phyloP scores from a whole-genome alignment of 2,797 vertebrate species.

The Cheirogaleus major region DNA sequence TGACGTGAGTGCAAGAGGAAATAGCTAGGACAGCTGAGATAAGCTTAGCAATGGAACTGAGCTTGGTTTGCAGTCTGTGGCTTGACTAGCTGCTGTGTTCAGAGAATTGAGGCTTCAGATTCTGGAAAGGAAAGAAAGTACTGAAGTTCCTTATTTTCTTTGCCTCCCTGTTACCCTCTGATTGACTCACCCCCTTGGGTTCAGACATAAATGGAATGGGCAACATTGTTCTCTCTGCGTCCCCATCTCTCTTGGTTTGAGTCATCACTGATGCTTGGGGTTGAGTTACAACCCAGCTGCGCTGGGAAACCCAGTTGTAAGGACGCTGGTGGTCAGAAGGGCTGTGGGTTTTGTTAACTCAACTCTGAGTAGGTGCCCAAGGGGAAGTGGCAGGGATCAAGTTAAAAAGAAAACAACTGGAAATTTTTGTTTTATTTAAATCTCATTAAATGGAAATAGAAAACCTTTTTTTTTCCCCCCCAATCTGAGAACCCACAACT shows the following conservation, averaged over 20 bases:
- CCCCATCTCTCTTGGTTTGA: neutral
- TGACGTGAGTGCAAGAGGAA: neutral
- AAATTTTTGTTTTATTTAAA: slow-evolving; percentile 53
- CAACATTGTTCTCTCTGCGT: neutral
- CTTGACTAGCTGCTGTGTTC: neutral
- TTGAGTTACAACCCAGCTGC: neutral
- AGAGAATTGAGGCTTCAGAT: neutral
- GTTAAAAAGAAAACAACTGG: slow-evolving; percentile 61
- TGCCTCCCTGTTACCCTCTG: neutral
- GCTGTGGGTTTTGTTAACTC: slow-evolving; percentile 23
- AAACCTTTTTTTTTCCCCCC: neutral
- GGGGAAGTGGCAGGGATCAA: slow-evolving; percentile 43
- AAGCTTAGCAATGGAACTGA: neutral
- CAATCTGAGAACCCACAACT: neutral
- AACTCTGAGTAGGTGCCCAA: neutral
- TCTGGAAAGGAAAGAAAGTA: neutral
- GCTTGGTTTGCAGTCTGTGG: neutral
- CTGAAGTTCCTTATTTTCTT: slow-evolving; percentile 21
- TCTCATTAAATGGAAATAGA: slow-evolving; percentile 41
- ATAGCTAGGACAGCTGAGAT: neutral
- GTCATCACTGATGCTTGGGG: neutral
- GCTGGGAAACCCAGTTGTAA: neutral
- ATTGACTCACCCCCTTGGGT: neutral
- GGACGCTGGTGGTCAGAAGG: neutral
- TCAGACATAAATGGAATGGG: neutral